A percentile compares a stretch with the other conserved stretches of the same genome.
phyloP scores from a whole-genome alignment of 2,113 vertebrate species.

The chimpanzee (Pan troglodytes) region NHGRI_mPanTro3-v2.1_pri NC_072398.2:10054501-10055000 shows the following conservation, averaged over 20 bases:
- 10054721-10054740: background rate
- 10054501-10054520: background rate
- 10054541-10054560: background rate
- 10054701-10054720: background rate
- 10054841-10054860: background rate
- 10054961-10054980: background rate
- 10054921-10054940: background rate
- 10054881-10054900: background rate
- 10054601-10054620: background rate
- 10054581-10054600: background rate
- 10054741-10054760: background rate
- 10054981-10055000: background rate
- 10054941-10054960: background rate
- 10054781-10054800: accelerated
- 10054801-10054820: background rate
- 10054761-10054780: background rate
- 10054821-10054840: background rate
- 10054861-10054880: background rate
- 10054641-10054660: background rate
- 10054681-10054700: background rate
- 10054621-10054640: background rate
- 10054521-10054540: background rate
- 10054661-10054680: background rate
- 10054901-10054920: background rate
- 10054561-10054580: background rate